A percentile compares a stretch with the other conserved stretches of the same genome.
Conservation (phyloP, 2,888 invertebrate genomes). For the Bimastos eiseni region DNA sequence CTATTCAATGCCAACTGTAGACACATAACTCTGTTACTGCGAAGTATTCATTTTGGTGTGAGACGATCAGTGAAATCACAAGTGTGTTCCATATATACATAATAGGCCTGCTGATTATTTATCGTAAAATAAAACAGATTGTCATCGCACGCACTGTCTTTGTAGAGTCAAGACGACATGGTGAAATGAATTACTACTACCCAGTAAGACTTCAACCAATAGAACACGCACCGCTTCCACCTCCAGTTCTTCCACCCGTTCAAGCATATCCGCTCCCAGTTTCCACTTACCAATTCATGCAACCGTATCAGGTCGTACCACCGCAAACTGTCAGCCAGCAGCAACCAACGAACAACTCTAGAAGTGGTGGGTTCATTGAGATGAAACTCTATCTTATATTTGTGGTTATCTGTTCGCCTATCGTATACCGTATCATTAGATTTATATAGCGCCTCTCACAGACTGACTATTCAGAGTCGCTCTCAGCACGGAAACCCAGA, state of each 20-base stretch:
- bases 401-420: neutral
- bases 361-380: neutral
- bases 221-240: neutral
- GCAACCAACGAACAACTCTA: neutral
- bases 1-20: too few species aligned
- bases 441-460: too few species aligned
- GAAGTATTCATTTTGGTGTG: too few species aligned
- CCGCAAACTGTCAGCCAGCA: neutral
- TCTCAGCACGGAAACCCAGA: too few species aligned
- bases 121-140: neutral
- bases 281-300: neutral
- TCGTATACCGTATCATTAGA: too few species aligned
- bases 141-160: neutral
- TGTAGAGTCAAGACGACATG: neutral
- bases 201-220: neutral
- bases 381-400: neutral
- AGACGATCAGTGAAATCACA: too few species aligned
- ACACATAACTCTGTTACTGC: too few species aligned
- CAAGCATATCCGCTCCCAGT: neutral
- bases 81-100: too few species aligned
- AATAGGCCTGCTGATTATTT: too few species aligned
- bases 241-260: constrained; percentile 21
- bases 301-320: neutral
- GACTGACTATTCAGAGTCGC: too few species aligned
- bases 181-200: constrained; percentile 7